A percentile compares a stretch with the other conserved stretches of the same genome.
phyloP scores from a whole-genome alignment of 2,113 vertebrate genomes.

The Lagopus leucura region DNA sequence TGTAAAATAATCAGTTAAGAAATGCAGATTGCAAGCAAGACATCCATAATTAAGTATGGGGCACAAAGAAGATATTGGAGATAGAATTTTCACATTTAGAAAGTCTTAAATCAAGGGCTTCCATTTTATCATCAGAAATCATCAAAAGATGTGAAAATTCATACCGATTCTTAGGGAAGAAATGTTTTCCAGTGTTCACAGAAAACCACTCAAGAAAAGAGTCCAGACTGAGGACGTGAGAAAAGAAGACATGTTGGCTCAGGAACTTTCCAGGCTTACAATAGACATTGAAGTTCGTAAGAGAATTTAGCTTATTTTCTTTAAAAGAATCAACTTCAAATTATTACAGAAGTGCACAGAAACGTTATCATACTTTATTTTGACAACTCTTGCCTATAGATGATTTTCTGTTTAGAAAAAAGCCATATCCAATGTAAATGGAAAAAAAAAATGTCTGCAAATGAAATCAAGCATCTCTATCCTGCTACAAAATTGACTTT shows the following conservation, averaged over 20 bases:
- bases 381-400: neutral
- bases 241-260: neutral
- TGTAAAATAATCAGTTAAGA: neutral
- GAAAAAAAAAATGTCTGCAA: neutral
- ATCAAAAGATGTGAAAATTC: neutral
- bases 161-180: neutral
- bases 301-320: neutral
- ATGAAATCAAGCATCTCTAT: neutral
- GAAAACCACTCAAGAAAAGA: neutral
- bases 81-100: neutral
- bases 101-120: neutral
- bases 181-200: neutral
- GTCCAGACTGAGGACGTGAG: neutral
- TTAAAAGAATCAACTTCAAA: neutral
- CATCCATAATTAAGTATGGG: neutral
- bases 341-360: neutral
- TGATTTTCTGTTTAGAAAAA: neutral
- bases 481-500: neutral
- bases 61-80: neutral
- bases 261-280: neutral
- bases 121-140: neutral
- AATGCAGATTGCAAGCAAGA: neutral
- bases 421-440: neutral
- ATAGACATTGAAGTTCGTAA: neutral
- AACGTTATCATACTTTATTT: neutral